Conservation (phyloP, 2,888 invertebrate species). For the Amiota mariae region DNA sequence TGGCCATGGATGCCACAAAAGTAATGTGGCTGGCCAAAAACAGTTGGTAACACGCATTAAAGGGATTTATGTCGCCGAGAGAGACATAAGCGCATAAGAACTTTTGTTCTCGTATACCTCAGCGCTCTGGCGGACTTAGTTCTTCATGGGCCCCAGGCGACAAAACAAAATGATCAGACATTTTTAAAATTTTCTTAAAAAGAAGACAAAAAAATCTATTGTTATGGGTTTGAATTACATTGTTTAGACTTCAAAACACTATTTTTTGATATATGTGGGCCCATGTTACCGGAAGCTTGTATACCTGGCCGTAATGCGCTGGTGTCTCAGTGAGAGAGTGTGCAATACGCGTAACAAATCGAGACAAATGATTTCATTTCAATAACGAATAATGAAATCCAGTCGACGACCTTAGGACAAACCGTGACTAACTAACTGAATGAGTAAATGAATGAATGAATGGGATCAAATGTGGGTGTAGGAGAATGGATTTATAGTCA, state of each 20-base stretch:
- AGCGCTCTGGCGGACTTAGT: too few species aligned
- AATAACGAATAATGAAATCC: not conserved
- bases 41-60: constrained; percentile 12
- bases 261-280: too few species aligned
- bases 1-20: not conserved
- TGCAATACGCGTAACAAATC: not conserved
- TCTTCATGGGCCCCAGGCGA: too few species aligned
- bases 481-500: too few species aligned
- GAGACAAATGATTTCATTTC: constrained; percentile 19
- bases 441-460: too few species aligned
- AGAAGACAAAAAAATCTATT: not conserved
- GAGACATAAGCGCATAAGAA: not conserved
- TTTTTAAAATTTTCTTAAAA: not conserved
- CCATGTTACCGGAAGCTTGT: too few species aligned
- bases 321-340: not conserved
- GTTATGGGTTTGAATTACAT: not conserved
- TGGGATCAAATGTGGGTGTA: too few species aligned
- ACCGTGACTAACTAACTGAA: constrained; percentile 25
- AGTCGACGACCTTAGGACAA: constrained; percentile 5
- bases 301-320: too few species aligned
- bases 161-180: too few species aligned
- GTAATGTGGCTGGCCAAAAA: not conserved
- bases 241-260: too few species aligned
- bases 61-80: constrained; percentile 17
- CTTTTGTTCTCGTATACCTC: too few species aligned